Evolutionary conservation across 2,888 invertebrate species (phyloP), one percentile per base, ranked within the genome.

Genomic region (Liopterus haemorrhoidalis): DNA sequence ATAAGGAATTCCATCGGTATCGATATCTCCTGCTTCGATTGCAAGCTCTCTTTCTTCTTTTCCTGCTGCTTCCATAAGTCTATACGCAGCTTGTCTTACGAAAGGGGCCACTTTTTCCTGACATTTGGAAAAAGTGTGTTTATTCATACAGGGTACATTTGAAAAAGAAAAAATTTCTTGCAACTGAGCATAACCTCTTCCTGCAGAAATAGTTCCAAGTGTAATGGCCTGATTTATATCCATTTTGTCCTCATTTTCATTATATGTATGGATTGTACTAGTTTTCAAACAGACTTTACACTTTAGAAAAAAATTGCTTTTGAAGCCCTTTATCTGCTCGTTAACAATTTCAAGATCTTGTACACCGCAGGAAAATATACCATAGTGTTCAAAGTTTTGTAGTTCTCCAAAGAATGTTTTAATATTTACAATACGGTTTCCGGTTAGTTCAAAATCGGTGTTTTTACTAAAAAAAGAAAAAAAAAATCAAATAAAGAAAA

Each of bases 21-120:
- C 37, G 2, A 37, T 24, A 25, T 25, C 37, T 25, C 25, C 25
- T 24, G 37, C 22, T 25, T 37, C 37, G 9, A 37, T 37, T 24
- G 37, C 37, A 2, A 37, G 15, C 5, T 5, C 14, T 24, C 15
- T 24, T 24, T 37, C 37, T 37, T 37, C 37, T 9, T 15, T 24
- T 25, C 37, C 25, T 14, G 37, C 37, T 14, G 21, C 25, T 25
- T 37, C 37, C 37, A 37, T 37, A 15, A 24, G 12, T 25, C 25
- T 5, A 2, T 14, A 22, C 6, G 25, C 14, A 24, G 37, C 8
- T 14, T 37, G 14, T 24, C 15, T 14, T 2, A 37, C 9, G 16
- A 3, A 24, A 11, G 37, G 25, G 3, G 37, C 14, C 4, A 37
- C 9, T 24, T 24, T 25, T 16, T 37, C 12, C 16, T 37, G 37